Conservation (phyloP, 1,140 invertebrate species). For the Ceratosolen solmsi region DNA sequence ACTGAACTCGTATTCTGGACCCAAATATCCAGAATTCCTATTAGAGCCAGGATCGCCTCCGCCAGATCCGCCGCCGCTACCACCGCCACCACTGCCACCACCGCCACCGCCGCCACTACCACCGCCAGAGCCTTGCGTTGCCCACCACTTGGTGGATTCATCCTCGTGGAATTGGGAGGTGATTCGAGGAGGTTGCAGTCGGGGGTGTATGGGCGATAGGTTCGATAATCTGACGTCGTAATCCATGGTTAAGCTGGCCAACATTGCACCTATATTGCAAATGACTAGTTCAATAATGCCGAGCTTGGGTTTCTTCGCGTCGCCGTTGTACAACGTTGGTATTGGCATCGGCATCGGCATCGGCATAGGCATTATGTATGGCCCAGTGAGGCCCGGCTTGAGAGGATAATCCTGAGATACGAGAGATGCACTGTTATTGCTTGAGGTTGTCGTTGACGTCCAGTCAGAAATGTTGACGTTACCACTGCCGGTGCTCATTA, state of each 20-base stretch:
- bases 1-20: constrained; percentile 76
- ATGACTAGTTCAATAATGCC: constrained; percentile 87
- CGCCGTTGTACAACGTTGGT: constrained; percentile 83
- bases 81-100: constrained; percentile 61
- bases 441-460: constrained; percentile 54
- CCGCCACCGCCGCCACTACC: constrained; percentile 49
- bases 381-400: constrained; percentile 66
- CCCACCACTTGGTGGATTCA: constrained; percentile 66
- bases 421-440: background rate
- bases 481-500: constrained; percentile 31
- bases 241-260: constrained; percentile 90
- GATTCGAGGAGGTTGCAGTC: constrained; percentile 78
- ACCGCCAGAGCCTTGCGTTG: constrained; percentile 32
- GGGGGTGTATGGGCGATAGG: constrained; percentile 87
- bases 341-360: constrained; percentile 77
- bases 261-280: constrained; percentile 91
- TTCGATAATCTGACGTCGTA: constrained; percentile 93
- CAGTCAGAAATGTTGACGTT: constrained; percentile 59
- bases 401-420: constrained; percentile 74
- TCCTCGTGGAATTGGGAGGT: constrained; percentile 60
- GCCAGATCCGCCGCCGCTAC: background rate
- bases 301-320: constrained; percentile 80
- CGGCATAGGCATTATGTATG: constrained; percentile 74
- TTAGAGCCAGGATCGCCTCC: constrained; percentile 61
- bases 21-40: constrained; percentile 70